phyloP scores from a whole-genome alignment of 2,888 invertebrate genomes.

The Dryobotodes eremita region DNA sequence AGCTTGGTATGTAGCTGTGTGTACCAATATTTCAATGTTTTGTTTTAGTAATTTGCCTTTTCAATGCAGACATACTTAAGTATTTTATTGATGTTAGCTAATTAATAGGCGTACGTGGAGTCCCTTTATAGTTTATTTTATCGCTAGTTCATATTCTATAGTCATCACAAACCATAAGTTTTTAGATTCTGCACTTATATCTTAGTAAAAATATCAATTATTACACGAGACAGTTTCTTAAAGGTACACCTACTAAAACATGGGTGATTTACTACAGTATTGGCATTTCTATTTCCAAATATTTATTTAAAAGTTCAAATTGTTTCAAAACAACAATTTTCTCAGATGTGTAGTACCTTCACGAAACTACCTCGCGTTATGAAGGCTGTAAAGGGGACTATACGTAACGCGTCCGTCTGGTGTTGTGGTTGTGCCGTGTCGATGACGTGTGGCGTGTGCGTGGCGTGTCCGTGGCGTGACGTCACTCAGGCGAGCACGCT shows the following conservation, averaged over 20 bases:
- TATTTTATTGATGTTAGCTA: slow-evolving; percentile 73
- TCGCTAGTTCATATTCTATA: slow-evolving; percentile 47
- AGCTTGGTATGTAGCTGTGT: too few relatives aligned
- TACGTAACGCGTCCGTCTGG: slow-evolving; percentile 69
- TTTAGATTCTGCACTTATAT: slow-evolving; percentile 48
- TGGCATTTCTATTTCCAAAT: not conserved
- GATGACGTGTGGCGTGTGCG: slow-evolving; percentile 71
- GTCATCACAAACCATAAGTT: slow-evolving; percentile 47
- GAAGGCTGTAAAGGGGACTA: slow-evolving; percentile 56
- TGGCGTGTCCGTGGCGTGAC: slow-evolving; percentile 53
- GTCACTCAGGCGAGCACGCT: slow-evolving; percentile 84
- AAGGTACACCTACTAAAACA: not conserved
- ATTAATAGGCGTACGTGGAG: slow-evolving; percentile 65
- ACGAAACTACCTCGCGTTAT: slow-evolving; percentile 13
- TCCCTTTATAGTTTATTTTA: slow-evolving; percentile 60
- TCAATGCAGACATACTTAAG: slow-evolving; percentile 70
- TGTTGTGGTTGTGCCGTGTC: slow-evolving; percentile 75
- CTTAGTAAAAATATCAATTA: slow-evolving; percentile 19
- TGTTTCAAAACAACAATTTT: not conserved
- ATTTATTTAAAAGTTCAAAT: not conserved
- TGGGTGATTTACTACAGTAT: not conserved
- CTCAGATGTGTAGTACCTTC: slow-evolving; percentile 18
- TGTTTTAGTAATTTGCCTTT: not conserved
- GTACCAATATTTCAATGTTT: not conserved
- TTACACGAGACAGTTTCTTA: slow-evolving; percentile 36